Conservation (phyloP, 2,113 vertebrate species). For the Tor tambroides region DNA sequence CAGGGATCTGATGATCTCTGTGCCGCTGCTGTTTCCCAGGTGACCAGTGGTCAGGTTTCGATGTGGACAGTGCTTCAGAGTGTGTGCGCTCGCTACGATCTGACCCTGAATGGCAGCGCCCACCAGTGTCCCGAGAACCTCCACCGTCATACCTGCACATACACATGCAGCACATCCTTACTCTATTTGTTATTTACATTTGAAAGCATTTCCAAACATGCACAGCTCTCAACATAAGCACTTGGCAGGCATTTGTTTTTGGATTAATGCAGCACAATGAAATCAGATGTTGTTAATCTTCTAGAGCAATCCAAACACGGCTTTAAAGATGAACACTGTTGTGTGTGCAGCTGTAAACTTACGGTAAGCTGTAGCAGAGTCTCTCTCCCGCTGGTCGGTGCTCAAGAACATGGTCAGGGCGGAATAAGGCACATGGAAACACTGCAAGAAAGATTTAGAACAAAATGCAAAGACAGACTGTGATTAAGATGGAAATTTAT, state of each 20-base stretch:
- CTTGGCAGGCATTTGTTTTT: not conserved
- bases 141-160: constrained; percentile 89
- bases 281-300: constrained; percentile 6
- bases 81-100: constrained; percentile 89
- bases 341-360: constrained; percentile 63
- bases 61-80: constrained; percentile 76
- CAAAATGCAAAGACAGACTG: constrained; percentile 19
- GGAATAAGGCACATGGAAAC: constrained; percentile 94
- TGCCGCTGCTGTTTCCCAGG: constrained; percentile 71
- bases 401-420: constrained; percentile 98
- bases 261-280: constrained; percentile 2
- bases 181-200: not conserved
- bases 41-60: constrained; percentile 69
- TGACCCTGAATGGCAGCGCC: constrained; percentile 92
- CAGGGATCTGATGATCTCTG: constrained; percentile 65
- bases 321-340: not conserved
- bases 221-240: not conserved
- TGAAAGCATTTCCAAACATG: not conserved
- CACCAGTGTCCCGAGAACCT: constrained; percentile 89
- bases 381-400: constrained; percentile 86
- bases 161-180: not conserved
- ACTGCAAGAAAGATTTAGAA: constrained; percentile 73
- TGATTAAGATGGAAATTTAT: not conserved
- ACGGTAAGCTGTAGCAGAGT: constrained; percentile 95
- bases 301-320: not conserved